A percentile compares a stretch with the other conserved stretches of the same genome.
Evolutionary conservation across 2,113 vertebrate genomes (phyloP).

Genomic region (Speoplatyrhinus poulsoni): DNA sequence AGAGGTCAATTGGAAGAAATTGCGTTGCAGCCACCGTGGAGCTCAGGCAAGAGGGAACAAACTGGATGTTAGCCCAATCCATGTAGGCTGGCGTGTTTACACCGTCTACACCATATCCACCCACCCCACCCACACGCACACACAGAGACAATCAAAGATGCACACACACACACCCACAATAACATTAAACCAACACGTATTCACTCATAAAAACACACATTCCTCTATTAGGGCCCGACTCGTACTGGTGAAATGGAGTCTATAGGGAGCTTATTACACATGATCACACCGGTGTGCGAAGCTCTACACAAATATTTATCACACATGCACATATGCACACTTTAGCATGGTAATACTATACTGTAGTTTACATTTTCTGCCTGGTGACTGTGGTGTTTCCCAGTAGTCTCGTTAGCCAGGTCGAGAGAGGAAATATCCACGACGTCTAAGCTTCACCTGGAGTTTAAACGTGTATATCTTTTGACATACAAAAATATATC

Average conservation of each 20-base stretch:
- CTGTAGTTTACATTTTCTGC: constrained; percentile 30
- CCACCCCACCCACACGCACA: constrained; percentile 17
- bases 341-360: neutral
- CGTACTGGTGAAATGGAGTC: constrained; percentile 6
- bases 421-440: constrained; percentile 16
- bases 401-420: constrained; percentile 52
- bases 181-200: neutral
- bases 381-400: constrained; percentile 34
- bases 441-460: too few species aligned
- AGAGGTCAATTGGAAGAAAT: constrained; percentile 81
- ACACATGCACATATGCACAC: constrained; percentile 15
- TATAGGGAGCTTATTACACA: constrained; percentile 6
- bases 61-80: constrained; percentile 78
- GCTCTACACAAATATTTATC: constrained; percentile 5
- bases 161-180: constrained; percentile 3
- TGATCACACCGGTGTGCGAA: constrained; percentile 20
- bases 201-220: constrained; percentile 15
- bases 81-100: constrained; percentile 76
- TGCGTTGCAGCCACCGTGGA: constrained; percentile 74
- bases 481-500: too few species aligned
- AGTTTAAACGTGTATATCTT: too few species aligned
- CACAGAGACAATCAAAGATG: constrained; percentile 31
- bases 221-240: neutral
- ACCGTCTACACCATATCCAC: constrained; percentile 41
- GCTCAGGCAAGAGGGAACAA: constrained; percentile 73